A percentile compares a stretch with the other conserved stretches of the same genome.
Evolutionary conservation across 2,797 vertebrate genomes (phyloP).

Genomic region (Leptodactylus fallax): DNA sequence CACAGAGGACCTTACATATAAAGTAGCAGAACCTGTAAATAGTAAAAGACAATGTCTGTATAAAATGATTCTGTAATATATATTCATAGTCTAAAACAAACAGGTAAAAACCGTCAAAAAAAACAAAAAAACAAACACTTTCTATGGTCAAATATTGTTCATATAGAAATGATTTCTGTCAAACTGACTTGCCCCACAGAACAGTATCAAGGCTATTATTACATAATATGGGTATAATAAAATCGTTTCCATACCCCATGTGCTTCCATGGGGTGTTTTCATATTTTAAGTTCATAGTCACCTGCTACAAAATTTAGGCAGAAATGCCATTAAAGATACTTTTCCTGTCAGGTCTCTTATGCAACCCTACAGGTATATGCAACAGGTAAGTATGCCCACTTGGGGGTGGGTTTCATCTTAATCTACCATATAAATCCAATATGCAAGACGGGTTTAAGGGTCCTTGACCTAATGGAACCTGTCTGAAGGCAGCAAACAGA

Average conservation of each 20-base stretch:
- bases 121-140: not conserved
- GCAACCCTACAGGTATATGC: not conserved
- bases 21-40: slow-evolving; percentile 20
- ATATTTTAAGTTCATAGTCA: not conserved
- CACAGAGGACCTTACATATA: slow-evolving; percentile 20
- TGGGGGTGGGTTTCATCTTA: too few species aligned
- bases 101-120: too few species aligned
- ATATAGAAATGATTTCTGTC: not conserved
- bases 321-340: not conserved
- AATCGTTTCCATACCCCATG: not conserved
- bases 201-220: slow-evolving; percentile 9
- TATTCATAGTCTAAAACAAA: not conserved
- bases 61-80: slow-evolving; percentile 30
- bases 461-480: too few species aligned
- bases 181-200: not conserved
- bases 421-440: too few species aligned
- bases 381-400: too few species aligned
- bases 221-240: slow-evolving; percentile 20
- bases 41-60: slow-evolving; percentile 7
- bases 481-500: not conserved
- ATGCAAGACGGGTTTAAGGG: too few species aligned
- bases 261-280: too few species aligned
- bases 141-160: not conserved
- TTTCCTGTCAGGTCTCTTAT: not conserved
- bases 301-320: not conserved